Evolutionary conservation across 2,797 vertebrate species (phyloP), one percentile per base, ranked within the genome.

Genomic region (Setipinna tenuifilis): DNA sequence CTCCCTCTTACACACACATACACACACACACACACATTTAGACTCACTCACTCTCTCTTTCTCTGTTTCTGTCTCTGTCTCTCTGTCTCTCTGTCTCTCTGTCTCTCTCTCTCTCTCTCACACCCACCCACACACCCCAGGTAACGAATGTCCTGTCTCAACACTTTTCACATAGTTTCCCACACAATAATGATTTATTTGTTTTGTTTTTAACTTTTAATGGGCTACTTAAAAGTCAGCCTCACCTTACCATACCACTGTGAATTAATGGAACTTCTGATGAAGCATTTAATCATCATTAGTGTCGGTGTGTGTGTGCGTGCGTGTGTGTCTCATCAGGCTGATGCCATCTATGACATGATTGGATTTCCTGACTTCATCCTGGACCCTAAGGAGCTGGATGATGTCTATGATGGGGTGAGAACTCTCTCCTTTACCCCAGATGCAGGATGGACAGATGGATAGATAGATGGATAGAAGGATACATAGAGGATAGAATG

Each of bases 311-410:
- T 48, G 50, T 75, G 50, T 54, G 50, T 54, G 46, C 17, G 9
- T 68, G 65, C 5, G 6, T 16, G 82, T 87, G 82, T 87, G 17
- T 71, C 58, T 89, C 54, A 0, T 0, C 87, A 99, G 98, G 98
- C 98, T 0, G 98, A 99, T 0, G 95, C 98, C 12, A 99, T 99
- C 91, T 99, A 99, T 0, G 98, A 99, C 85, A 99, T 99, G 98
- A 99, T 99, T 0, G 98, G 98, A 83, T 99, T 99, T 90, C 98
- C 98, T 0, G 98, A 99, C 89, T 99, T 99, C 94, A 99, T 99
- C 88, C 93, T 99, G 91, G 98, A 99, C 62, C 91, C 96, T 78
- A 99, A 99, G 90, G 98, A 99, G 89, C 93, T 99, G 89, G 98
- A 99, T 0, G 98, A 99, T 31, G 97, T 99, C 85, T 99, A 99